phyloP scores from a whole-genome alignment of 2,113 vertebrate genomes.

The Ploceus nigricollis region DNA sequence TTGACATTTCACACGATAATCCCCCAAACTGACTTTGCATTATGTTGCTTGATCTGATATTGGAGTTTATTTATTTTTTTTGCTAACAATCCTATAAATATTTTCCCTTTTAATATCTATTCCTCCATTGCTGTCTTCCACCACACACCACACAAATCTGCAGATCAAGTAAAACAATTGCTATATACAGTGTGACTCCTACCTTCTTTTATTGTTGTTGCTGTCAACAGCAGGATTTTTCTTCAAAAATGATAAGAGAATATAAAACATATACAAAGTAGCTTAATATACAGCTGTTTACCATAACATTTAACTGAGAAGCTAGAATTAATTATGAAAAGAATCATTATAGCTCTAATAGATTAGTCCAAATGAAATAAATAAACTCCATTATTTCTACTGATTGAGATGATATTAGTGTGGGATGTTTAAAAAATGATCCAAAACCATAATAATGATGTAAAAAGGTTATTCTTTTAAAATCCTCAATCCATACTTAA shows the following conservation, averaged over 20 bases:
- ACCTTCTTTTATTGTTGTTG: neutral
- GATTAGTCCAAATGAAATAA: neutral
- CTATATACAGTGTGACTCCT: neutral
- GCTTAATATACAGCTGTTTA: neutral
- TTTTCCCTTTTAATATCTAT: neutral
- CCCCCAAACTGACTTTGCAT: neutral
- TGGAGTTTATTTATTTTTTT: neutral
- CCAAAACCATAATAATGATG: neutral
- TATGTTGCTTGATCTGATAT: neutral
- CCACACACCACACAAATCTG: neutral
- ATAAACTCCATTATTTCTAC: neutral
- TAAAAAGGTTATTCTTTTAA: neutral
- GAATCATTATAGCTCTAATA: neutral
- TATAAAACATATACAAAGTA: neutral
- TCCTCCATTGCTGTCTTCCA: neutral
- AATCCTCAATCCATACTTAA: neutral
- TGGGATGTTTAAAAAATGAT: neutral
- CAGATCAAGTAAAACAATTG: neutral
- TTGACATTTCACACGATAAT: neutral
- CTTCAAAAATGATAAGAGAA: neutral
- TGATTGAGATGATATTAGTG: neutral
- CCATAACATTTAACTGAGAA: neutral
- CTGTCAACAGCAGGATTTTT: neutral
- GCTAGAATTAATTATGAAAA: neutral
- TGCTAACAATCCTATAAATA: neutral